Conservation (phyloP, 2,888 invertebrate species). For the Psococerastis gibbosa region DNA sequence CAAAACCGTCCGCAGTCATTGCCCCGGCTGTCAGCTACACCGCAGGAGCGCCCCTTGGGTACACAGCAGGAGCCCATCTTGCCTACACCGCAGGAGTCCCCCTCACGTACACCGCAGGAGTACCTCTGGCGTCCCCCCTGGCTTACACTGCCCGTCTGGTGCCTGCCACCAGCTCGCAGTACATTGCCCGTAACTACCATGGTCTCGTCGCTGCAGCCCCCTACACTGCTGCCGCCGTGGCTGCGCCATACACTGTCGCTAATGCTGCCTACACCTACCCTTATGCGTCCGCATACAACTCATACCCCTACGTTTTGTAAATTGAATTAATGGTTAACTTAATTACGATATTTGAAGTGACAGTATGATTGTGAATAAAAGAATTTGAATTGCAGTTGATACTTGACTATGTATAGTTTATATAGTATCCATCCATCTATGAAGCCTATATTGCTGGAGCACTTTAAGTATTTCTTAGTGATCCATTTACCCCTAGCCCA, state of each 20-base stretch:
- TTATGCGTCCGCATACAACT: conserved; percentile 1
- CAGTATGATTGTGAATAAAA: too few relatives aligned
- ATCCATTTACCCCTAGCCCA: too few relatives aligned
- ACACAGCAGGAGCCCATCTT: too few relatives aligned
- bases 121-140: not conserved
- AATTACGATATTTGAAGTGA: too few relatives aligned
- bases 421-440: too few relatives aligned
- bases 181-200: conserved; percentile 32
- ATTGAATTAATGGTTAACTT: too few relatives aligned
- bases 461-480: too few relatives aligned
- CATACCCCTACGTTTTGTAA: not conserved
- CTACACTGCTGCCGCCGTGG: not conserved
- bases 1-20: not conserved
- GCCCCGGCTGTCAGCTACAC: too few relatives aligned
- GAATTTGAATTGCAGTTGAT: too few relatives aligned
- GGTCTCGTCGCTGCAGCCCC: conserved; percentile 30
- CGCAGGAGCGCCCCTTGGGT: too few relatives aligned
- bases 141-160: conserved; percentile 3
- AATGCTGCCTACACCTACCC: not conserved
- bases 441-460: too few relatives aligned
- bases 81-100: conserved; percentile 1
- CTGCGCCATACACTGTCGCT: not conserved
- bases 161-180: conserved; percentile 34
- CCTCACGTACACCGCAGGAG: not conserved
- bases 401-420: too few relatives aligned